Evolutionary conservation across 2,888 invertebrate species (phyloP), one percentile per base, ranked within the genome.

Genomic region (Heliconius ismenius): DNA sequence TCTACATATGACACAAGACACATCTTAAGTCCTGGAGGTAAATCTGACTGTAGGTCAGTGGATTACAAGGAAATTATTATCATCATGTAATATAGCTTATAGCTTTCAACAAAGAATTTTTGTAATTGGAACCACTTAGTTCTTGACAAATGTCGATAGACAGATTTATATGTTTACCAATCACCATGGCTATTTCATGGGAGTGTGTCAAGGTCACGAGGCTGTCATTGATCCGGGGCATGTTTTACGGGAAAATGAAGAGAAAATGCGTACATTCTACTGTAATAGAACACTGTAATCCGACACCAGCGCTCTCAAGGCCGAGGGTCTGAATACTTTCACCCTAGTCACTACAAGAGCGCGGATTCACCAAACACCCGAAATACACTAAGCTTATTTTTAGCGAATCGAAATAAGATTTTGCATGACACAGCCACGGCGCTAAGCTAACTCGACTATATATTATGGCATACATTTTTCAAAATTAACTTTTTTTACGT

Each of bases 351-450:
- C 89, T 26, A 28, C 85, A 84, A 86, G 83, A 87, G 87, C 86
- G 90, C 91, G 87, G 91, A 91, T 88, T 90, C 89, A 89, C 90
- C 88, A 91, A 92, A 91, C 92, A 88, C 87, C 92, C 90, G 86
- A 90, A 92, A 92, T 87, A 86, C 84, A 85, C 81, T 85, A 87
- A 83, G 87, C 83, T 87, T 93, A 93, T 92, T 92, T 93, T 90
- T 94, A 93, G 93, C 84, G 84, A 84, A 81, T 81, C 82, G 85
- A 84, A 86, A 87, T 85, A 84, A 84, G 85, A 83, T 84, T 86
- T 85, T 81, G 87, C 87, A 90, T 91, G 90, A 91, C 92, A 91
- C 88, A 67, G 67, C 7, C 67, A 85, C 83, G 80, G 80, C 80
- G 79, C 81, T 81, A 77, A 79, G 39, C 15, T 60, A 72, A 39